Conservation (phyloP, 2,113 vertebrate genomes). For the Dolichallabes microphthalmus region DNA sequence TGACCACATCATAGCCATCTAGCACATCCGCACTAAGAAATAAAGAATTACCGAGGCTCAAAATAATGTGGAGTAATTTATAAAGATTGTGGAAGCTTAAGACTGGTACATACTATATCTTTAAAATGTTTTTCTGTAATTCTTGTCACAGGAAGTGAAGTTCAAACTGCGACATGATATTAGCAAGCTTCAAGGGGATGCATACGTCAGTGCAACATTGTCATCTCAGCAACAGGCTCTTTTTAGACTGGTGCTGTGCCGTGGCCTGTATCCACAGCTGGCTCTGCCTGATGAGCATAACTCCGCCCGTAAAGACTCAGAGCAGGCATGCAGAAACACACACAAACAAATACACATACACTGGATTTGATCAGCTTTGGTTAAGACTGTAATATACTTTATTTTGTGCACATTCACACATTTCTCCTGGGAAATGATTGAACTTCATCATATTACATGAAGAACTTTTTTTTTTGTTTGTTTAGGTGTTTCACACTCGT, state of each 20-base stretch:
- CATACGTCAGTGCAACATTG: constrained; percentile 69
- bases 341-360: background rate
- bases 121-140: background rate
- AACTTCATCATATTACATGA: background rate
- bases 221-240: constrained; percentile 72
- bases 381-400: background rate
- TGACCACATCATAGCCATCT: too few species aligned
- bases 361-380: background rate
- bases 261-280: constrained; percentile 89
- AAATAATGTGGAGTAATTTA: background rate
- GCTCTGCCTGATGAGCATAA: constrained; percentile 85
- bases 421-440: background rate
- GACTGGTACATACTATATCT: background rate
- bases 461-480: background rate
- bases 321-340: constrained; percentile 75
- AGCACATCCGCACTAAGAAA: too few species aligned
- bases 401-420: background rate
- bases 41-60: background rate
- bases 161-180: constrained; percentile 88
- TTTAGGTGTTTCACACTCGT: constrained; percentile 87
- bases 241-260: constrained; percentile 82
- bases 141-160: constrained; percentile 81
- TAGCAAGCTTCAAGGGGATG: constrained; percentile 74
- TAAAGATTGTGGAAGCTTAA: background rate
- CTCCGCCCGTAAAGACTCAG: constrained; percentile 82